Evolutionary conservation across 2,797 vertebrate genomes (phyloP).

Genomic region (Nannoperca obscura): DNA sequence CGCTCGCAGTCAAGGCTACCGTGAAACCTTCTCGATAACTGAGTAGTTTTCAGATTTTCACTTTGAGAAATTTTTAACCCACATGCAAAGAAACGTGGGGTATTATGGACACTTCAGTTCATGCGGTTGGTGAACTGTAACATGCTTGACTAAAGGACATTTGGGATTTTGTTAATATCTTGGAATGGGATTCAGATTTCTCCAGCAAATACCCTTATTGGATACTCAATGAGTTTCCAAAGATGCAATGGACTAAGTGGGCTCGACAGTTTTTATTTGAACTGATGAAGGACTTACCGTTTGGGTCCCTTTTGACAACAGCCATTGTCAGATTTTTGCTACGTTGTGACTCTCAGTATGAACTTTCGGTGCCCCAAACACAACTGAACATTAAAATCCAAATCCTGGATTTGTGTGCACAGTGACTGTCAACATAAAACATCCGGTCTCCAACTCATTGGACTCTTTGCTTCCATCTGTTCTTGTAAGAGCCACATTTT

Average conservation of each 20-base stretch:
- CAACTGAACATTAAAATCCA: slow-evolving; percentile 34
- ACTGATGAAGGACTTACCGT: slow-evolving; percentile 38
- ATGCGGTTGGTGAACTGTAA: slow-evolving; percentile 30
- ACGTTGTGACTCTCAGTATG: slow-evolving; percentile 25
- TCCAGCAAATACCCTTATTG: slow-evolving; percentile 20
- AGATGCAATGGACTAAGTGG: slow-evolving; percentile 24
- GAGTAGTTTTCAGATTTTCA: slow-evolving; percentile 12
- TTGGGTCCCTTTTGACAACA: slow-evolving; percentile 21
- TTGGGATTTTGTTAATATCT: slow-evolving; percentile 46
- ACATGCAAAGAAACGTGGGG: slow-evolving; percentile 25
- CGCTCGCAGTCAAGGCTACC: slow-evolving; percentile 29
- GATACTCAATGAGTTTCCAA: slow-evolving; percentile 23
- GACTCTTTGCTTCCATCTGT: slow-evolving; percentile 22
- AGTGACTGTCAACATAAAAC: slow-evolving; percentile 40
- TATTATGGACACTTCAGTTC: slow-evolving; percentile 23
- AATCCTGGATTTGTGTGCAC: slow-evolving; percentile 34
- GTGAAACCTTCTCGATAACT: slow-evolving; percentile 14
- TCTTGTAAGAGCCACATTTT: slow-evolving; percentile 30
- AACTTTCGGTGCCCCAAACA: slow-evolving; percentile 24
- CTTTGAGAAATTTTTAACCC: slow-evolving; percentile 28
- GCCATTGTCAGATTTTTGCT: slow-evolving; percentile 25
- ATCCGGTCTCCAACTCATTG: slow-evolving; percentile 44
- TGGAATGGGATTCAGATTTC: slow-evolving; percentile 37
- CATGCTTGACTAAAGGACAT: slow-evolving; percentile 40
- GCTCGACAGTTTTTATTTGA: slow-evolving; percentile 16